Conservation (phyloP, 1,140 invertebrate species). For the Monochamus saltuarius region DNA sequence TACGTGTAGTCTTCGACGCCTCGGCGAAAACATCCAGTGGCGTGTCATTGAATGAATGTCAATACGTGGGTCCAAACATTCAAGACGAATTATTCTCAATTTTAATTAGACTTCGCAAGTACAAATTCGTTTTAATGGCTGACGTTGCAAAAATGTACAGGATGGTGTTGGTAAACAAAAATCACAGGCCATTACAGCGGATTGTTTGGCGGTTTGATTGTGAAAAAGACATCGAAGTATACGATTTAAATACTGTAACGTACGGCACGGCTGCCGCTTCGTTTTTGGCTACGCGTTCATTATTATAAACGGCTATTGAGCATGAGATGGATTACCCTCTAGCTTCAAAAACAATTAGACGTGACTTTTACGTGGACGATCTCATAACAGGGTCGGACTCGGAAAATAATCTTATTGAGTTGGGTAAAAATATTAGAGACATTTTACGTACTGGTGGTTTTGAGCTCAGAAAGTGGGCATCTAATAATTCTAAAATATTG, state of each 20-base stretch:
- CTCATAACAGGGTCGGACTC: too few species aligned
- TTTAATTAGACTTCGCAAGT: constrained; percentile 49
- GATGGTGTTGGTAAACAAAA: constrained; percentile 38
- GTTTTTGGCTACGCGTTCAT: constrained; percentile 29
- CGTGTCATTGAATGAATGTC: constrained; percentile 46
- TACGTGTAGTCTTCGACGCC: constrained; percentile 50
- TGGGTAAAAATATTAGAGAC: too few species aligned
- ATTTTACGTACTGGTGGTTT: too few species aligned
- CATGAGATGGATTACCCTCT: constrained; percentile 7
- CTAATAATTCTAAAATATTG: too few species aligned
- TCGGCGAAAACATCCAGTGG: constrained; percentile 40
- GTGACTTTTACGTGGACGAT: too few species aligned
- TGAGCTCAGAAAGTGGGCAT: too few species aligned
- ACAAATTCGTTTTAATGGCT: constrained; percentile 43
- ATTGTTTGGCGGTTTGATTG: constrained; percentile 34
- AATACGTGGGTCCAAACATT: constrained; percentile 44
- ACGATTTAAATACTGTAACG: constrained; percentile 37
- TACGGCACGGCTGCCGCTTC: constrained; percentile 27
- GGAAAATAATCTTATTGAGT: too few species aligned
- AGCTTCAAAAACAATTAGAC: too few species aligned
- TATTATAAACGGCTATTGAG: constrained; percentile 25
- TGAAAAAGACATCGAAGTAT: constrained; percentile 32
- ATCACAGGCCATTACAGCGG: constrained; percentile 36
- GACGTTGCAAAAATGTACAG: constrained; percentile 51
- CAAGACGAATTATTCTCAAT: constrained; percentile 48